These are phyloP conservation scores for Orthosia incerta DNA, from an alignment of 2,888 invertebrate genomes.

Conservation along the genomic window DNA sequence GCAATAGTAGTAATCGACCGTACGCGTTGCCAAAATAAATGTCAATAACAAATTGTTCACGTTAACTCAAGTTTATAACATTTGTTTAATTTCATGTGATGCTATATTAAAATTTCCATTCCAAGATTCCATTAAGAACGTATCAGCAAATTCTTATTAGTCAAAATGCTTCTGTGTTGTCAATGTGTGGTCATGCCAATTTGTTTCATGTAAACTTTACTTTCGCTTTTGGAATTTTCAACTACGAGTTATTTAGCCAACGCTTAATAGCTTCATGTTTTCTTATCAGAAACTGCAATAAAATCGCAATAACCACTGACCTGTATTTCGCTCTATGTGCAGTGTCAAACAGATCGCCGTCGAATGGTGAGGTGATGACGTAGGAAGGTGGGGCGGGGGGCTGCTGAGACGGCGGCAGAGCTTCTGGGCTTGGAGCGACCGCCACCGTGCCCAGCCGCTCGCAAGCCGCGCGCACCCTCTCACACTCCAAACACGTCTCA, in stretches of 20 bases:
- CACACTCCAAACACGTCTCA: slow-evolving; percentile 88
- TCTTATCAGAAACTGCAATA: slow-evolving; percentile 36
- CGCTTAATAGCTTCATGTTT: slow-evolving; percentile 1
- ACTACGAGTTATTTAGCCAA: slow-evolving; percentile 9
- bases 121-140: neutral
- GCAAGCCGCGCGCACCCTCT: slow-evolving; percentile 88
- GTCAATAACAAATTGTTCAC: slow-evolving; percentile 78
- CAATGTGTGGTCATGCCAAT: slow-evolving; percentile 10
- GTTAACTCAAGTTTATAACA: slow-evolving; percentile 63
- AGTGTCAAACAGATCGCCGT: slow-evolving; percentile 93
- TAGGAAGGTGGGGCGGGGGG: slow-evolving; percentile 83
- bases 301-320: slow-evolving; percentile 68
- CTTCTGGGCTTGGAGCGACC: slow-evolving; percentile 83
- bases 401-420: slow-evolving; percentile 82
- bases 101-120: slow-evolving; percentile 1
- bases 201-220: slow-evolving; percentile 10
- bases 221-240: slow-evolving; percentile 36
- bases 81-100: slow-evolving; percentile 34
- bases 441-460: slow-evolving; percentile 87
- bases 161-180: neutral
- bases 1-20: slow-evolving; percentile 67
- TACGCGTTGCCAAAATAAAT: slow-evolving; percentile 79
- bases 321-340: slow-evolving; percentile 91
- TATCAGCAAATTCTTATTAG: neutral
- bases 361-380: slow-evolving; percentile 94